Conservation (phyloP, 2,113 vertebrate genomes). For the Onychorhynchus coronatus region DNA sequence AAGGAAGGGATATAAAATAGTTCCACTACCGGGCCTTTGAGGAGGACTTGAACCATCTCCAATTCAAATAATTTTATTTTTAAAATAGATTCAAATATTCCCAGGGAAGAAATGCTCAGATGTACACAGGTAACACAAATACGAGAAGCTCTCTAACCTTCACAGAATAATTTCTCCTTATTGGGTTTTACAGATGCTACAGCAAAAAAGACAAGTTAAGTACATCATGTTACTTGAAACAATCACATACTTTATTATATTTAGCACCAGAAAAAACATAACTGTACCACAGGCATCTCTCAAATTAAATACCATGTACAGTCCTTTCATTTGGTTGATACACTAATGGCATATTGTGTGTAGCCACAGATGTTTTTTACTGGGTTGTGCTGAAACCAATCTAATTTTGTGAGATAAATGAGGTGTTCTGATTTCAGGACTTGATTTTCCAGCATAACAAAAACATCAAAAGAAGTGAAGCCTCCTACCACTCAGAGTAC, state of each 20-base stretch:
- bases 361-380: slow-evolving; percentile 4
- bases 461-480: background rate
- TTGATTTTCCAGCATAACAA: background rate
- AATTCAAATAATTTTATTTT: background rate
- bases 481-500: background rate
- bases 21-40: background rate
- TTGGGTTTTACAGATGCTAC: background rate
- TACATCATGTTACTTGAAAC: background rate
- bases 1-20: background rate
- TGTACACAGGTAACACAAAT: background rate
- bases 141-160: background rate
- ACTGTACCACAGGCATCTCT: background rate
- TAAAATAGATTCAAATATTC: background rate
- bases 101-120: background rate
- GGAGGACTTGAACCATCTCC: background rate
- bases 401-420: slow-evolving; percentile 21
- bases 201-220: background rate
- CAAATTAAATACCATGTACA: background rate
- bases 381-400: background rate
- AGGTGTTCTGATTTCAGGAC: slow-evolving; percentile 3
- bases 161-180: background rate
- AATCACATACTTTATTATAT: background rate
- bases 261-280: background rate
- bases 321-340: background rate
- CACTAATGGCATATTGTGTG: background rate